Evolutionary conservation across 2,797 vertebrate species (phyloP), one percentile per base, ranked within the genome.

Genomic region (Pseudotriccus pelzelni): DNA sequence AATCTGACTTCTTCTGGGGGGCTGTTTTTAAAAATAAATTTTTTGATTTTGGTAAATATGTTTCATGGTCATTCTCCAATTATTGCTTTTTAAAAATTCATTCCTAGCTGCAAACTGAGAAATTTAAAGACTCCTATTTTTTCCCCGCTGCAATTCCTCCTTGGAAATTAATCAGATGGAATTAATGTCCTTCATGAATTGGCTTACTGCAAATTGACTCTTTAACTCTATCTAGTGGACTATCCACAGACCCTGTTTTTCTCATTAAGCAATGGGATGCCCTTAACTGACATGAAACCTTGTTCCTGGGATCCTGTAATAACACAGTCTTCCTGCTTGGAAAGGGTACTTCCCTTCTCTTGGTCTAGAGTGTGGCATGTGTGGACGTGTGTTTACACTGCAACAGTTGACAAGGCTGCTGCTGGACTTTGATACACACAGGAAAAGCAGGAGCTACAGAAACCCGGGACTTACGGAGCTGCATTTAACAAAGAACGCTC

Each of bases 121-220:
- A 94, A 76, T 30, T 49, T 47, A 69, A 59, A 74, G 37, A 22
- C 17, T 62, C 59, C 17, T 10, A 11, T 53, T 73, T 49, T 82
- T 84, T 8, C 14, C 7, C 36, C 69, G 20, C 18, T 13, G 20
- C 56, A 74, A 28, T 11, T 70, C 14, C 60, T 82, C 32, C 68
- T 83, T 91, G 72, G n/a, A 76, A 87, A 94, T 94, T 80, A 87
- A 89, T 94, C 67, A 72, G 19, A 46, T 68, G 64, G 58, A 85
- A 63, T 87, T 89, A 72, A 75, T 62, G 20, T 46, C n/a, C 24
- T 28, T 59, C 53, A 62, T 92, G 77, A 86, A 78, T 92, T 0
- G 0, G 1, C 50, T 89, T 67, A 66, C 22, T 62, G 10, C 10
- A 60, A 81, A 75, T 43, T 87, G 5, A 0, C n/a, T 41, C 25